Conservation (phyloP, 2,888 invertebrate species). For the Epinotia ramella region DNA sequence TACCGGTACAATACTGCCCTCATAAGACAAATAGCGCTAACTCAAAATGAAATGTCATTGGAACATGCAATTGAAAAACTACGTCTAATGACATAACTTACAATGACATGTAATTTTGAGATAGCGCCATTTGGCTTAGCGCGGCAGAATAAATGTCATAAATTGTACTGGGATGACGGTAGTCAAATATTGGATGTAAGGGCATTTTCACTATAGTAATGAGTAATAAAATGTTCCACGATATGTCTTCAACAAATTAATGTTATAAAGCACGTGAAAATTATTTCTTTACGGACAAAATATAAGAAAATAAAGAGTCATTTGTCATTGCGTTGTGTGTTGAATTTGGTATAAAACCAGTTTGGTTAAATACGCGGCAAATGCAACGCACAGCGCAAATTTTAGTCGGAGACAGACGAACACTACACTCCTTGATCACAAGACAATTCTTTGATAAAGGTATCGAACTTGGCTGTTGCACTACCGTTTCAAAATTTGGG, state of each 20-base stretch:
- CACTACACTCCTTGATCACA: constrained; percentile 12
- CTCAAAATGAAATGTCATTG: too few species aligned
- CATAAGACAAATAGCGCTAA: too few species aligned
- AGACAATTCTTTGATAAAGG: too few species aligned
- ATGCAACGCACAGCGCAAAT: constrained; percentile 40
- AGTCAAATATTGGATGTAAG: too few species aligned
- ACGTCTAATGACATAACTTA: too few species aligned
- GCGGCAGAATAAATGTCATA: too few species aligned
- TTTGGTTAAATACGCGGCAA: background rate
- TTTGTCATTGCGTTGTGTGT: constrained; percentile 29
- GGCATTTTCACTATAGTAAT: too few species aligned
- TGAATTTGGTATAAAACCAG: background rate
- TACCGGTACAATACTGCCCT: too few species aligned
- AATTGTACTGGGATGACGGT: too few species aligned
- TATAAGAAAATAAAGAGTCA: background rate
- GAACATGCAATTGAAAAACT: too few species aligned
- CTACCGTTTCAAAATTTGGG: background rate
- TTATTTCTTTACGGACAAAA: background rate
- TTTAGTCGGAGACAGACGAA: background rate
- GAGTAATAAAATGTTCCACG: background rate
- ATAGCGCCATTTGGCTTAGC: too few species aligned
- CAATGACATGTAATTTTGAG: too few species aligned
- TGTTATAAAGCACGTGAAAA: background rate
- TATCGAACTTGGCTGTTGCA: constrained; percentile 2
- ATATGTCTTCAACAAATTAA: background rate